These are phyloP conservation scores for Eupithecia vulgata DNA, from an alignment of 2,888 invertebrate genomes.

Conservation along the genomic window DNA sequence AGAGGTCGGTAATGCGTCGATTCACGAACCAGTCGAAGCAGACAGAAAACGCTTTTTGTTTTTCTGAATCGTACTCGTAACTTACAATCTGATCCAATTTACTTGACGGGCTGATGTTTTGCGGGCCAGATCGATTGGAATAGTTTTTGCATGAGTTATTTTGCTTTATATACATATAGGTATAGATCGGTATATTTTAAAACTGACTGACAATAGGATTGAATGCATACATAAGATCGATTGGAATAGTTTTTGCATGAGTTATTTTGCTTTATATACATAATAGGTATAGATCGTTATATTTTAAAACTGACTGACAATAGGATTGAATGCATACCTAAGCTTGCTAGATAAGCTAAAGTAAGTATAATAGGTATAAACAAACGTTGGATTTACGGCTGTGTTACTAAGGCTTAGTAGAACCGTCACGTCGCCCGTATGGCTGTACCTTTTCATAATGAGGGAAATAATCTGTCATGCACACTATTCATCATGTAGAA, in stretches of 20 bases:
- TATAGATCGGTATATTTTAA: background rate
- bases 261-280: constrained; percentile 2
- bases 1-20: constrained; percentile 58
- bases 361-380: background rate
- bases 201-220: background rate
- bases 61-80: constrained; percentile 44
- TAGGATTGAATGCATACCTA: background rate
- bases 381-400: background rate
- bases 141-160: background rate
- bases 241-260: constrained; percentile 7
- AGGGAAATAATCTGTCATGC: constrained; percentile 9
- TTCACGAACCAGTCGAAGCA: constrained; percentile 55
- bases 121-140: constrained; percentile 26
- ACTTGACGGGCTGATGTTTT: constrained; percentile 33
- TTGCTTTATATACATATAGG: too few relatives aligned
- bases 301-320: background rate
- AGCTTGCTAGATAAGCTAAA: background rate
- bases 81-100: constrained; percentile 52
- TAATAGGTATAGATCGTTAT: background rate
- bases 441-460: background rate
- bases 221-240: too few relatives aligned
- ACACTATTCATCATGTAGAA: constrained; percentile 8
- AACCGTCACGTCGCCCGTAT: background rate
- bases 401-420: background rate
- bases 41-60: constrained; percentile 45